phyloP scores from a whole-genome alignment of 2,888 invertebrate species.

The Zaprionus lineosus region DNA sequence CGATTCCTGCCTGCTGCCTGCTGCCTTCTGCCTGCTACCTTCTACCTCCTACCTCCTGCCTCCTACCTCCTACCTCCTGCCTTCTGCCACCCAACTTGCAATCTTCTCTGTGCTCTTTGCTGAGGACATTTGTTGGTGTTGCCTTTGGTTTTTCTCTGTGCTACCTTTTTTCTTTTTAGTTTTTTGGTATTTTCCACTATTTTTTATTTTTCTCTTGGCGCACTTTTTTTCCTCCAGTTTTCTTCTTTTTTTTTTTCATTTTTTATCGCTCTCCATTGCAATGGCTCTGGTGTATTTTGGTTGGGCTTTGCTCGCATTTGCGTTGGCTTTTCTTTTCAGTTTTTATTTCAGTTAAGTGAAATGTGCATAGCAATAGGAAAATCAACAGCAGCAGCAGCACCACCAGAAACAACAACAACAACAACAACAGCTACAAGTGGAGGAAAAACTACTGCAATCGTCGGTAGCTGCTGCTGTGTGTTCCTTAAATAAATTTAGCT shows the following conservation, averaged over 20 bases:
- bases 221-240: not conserved
- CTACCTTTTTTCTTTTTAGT: constrained; percentile 7
- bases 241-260: constrained; percentile 6
- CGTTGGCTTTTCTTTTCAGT: constrained; percentile 76
- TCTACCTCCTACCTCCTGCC: too few species aligned
- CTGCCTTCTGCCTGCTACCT: too few species aligned
- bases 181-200: constrained; percentile 3
- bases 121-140: constrained; percentile 67
- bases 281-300: constrained; percentile 55
- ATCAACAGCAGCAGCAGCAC: constrained; percentile 13
- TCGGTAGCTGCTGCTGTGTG: constrained; percentile 33
- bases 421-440: constrained; percentile 1
- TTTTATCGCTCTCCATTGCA: constrained; percentile 30
- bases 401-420: constrained; percentile 5
- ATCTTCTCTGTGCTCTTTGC: constrained; percentile 46
- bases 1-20: too few species aligned
- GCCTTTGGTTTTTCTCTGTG: constrained; percentile 22
- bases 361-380: constrained; percentile 58
- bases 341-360: constrained; percentile 74
- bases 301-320: constrained; percentile 74
- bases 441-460: constrained; percentile 25
- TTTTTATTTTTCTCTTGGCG: constrained; percentile 5
- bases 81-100: constrained; percentile 30
- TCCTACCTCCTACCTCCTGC: constrained; percentile 27
- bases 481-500: constrained; percentile 76